Evolutionary conservation across 35 echinoderm and acorn worm genomes (phyloP), one percentile per base, ranked within the genome.

Genomic region (Apostichopus parvimensis): DNA sequence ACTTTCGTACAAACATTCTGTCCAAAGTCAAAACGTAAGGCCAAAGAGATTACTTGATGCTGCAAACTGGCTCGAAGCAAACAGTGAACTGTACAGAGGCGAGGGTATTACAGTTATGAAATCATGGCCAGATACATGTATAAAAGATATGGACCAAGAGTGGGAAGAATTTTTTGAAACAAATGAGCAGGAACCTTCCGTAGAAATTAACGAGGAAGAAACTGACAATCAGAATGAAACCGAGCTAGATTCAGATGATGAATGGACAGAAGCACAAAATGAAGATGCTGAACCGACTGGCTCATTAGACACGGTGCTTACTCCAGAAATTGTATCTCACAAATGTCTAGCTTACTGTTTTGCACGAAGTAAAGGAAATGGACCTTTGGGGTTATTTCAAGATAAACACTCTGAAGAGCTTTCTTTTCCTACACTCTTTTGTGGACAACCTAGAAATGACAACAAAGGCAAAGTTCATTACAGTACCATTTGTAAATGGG

Each of bases 381-480:
- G 9, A 18, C 90, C 78, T 9, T 24, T 92, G 6, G 90, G 77
- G 52, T 55, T 92, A 82, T 92, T 92, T 64, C 90, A 92, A 82
- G 90, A 92, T 77, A 82, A 57, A 52, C 28, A 92, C 57, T 80
- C 54, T 54, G 90, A 92, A 92, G 59, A 61, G 15, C 78, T 92
- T 82, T 54, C 90, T 66, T 92, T 92, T 61, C 90, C 90, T 61
- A 92, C 77, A 13, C 77, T 92, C 6, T 92, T 82, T 82, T 92
- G 77, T 82, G 90, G 90, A 82, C 90, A 92, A 57, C 77, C 79
- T 11, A 92, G 90, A 82, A 1, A 59, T n/a, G 68, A 64, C 1
- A 25, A 10, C 6, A 57, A 66, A 21, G 5, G n/a, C 2, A 80
- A 24, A 61, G 90, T 92, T 25, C 79, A 57, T 26, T 92, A 92